A percentile compares a stretch with the other conserved stretches of the same genome.
Conservation (phyloP, 2,113 vertebrate genomes). For the Actenoides hombroni region DNA sequence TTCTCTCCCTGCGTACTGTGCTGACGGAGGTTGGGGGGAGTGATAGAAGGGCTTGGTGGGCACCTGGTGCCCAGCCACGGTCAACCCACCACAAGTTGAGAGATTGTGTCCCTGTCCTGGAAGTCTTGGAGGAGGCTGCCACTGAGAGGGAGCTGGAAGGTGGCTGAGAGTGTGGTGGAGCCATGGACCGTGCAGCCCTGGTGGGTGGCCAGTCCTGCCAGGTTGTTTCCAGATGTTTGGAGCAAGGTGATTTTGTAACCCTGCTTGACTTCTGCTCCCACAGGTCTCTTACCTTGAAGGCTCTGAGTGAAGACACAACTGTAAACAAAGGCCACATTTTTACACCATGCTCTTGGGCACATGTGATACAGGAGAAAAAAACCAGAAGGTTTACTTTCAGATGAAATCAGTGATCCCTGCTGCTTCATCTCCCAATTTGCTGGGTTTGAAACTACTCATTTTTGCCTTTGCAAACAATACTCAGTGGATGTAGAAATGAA, state of each 20-base stretch:
- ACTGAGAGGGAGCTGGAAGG: not conserved
- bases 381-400: not conserved
- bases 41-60: too few species aligned
- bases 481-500: not conserved
- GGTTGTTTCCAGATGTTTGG: not conserved
- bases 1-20: too few species aligned
- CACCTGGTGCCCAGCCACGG: too few species aligned
- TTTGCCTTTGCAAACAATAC: not conserved
- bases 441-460: not conserved
- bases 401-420: not conserved
- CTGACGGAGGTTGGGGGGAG: too few species aligned
- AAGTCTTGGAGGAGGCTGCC: not conserved
- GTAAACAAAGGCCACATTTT: accelerated
- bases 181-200: not conserved
- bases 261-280: not conserved
- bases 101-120: too few species aligned
- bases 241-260: not conserved
- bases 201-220: not conserved
- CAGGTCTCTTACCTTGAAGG: not conserved
- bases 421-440: not conserved
- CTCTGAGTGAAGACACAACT: not conserved
- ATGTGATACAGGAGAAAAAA: accelerated
- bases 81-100: too few species aligned
- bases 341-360: not conserved
- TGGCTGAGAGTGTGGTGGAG: too few species aligned